These are phyloP conservation scores for Palythoa grandiflora DNA, from an alignment of 92 coral and sea anemone species.

Conservation along the genomic window DNA sequence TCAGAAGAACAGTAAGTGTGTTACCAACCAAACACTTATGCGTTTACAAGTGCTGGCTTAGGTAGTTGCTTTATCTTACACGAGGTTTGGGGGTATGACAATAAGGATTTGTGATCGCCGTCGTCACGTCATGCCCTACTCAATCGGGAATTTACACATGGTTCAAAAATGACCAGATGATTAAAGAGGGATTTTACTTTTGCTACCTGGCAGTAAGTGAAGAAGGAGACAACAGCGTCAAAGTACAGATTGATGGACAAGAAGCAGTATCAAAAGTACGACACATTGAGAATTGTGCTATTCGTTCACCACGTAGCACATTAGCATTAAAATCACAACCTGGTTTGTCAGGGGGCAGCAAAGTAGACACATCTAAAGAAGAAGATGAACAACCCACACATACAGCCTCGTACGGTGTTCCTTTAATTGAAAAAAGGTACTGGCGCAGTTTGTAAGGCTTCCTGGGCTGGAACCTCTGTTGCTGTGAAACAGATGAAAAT, in stretches of 20 bases:
- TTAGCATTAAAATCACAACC: background rate
- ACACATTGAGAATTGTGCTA: conserved; percentile 25
- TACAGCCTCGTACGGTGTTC: background rate
- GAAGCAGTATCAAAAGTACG: conserved; percentile 34
- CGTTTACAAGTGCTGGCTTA: conserved; percentile 21
- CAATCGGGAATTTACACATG: conserved; percentile 23
- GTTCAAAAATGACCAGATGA: conserved; percentile 21
- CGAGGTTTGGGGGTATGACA: conserved; percentile 41
- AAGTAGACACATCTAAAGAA: background rate
- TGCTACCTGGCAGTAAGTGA: conserved; percentile 47
- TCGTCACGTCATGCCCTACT: conserved; percentile 27
- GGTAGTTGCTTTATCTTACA: conserved; percentile 30
- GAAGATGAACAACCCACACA: background rate
- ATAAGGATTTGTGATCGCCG: conserved; percentile 32
- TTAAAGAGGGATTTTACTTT: conserved; percentile 44
- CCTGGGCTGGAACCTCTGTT: conserved; percentile 47
- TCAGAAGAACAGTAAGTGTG: conserved; percentile 1
- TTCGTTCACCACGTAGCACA: conserved; percentile 18
- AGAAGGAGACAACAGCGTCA: conserved; percentile 38
- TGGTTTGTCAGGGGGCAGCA: background rate
- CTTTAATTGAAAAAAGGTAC: background rate
- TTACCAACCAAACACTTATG: conserved; percentile 4
- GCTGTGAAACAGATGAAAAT: conserved; percentile 46
- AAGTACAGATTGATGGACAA: conserved; percentile 34
- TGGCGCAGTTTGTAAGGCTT: conserved; percentile 37